Evolutionary conservation across 2,113 vertebrate genomes (phyloP).

Genomic region (Etheostoma cragini): DNA sequence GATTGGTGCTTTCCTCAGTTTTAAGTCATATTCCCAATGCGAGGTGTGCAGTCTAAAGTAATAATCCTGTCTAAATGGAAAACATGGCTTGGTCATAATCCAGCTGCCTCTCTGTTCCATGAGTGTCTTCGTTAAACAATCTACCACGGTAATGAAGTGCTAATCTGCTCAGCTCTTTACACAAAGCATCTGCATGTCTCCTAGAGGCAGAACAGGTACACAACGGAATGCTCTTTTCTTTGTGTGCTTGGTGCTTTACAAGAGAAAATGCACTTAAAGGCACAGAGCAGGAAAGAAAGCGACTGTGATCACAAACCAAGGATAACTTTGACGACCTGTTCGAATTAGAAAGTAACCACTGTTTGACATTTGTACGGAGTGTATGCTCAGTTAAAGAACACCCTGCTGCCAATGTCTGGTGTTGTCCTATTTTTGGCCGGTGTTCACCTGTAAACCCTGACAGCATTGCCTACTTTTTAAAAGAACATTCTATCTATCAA

Average conservation of each 20-base stretch:
- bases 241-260: constrained; percentile 57
- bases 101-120: constrained; percentile 75
- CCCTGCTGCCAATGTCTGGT: constrained; percentile 22
- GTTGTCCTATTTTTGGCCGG: constrained; percentile 28
- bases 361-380: constrained; percentile 36
- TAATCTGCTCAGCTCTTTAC: constrained; percentile 78
- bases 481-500: constrained; percentile 65
- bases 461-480: constrained; percentile 57
- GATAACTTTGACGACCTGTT: constrained; percentile 31
- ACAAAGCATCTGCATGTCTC: constrained; percentile 77
- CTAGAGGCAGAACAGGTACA: constrained; percentile 72
- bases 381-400: constrained; percentile 16
- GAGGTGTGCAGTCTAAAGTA: constrained; percentile 71
- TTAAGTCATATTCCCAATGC: constrained; percentile 74
- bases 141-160: constrained; percentile 77
- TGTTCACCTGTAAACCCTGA: constrained; percentile 50
- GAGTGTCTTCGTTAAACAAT: constrained; percentile 79
- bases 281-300: constrained; percentile 24
- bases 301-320: constrained; percentile 22
- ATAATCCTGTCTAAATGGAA: constrained; percentile 81
- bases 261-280: constrained; percentile 43
- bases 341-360: constrained; percentile 19
- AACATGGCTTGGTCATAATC: constrained; percentile 80
- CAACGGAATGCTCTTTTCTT: constrained; percentile 53
- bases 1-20: constrained; percentile 67